Base-by-base conservation (phyloP, 2,888 invertebrate genomes). In the Eudemis profundana region DNA sequence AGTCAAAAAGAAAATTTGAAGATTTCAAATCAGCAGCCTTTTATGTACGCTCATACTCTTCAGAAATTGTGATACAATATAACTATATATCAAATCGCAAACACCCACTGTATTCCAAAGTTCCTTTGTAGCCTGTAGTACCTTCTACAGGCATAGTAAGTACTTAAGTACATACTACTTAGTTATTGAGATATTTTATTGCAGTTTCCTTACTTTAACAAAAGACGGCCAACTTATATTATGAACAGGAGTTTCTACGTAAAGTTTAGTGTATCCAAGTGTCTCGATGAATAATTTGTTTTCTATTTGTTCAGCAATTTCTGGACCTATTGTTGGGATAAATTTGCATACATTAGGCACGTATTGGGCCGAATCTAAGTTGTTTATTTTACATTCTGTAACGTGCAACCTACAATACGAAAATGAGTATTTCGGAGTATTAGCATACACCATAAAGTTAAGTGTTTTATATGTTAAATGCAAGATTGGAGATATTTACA, bases 181-280 rank as follows among this genome's bases (percentile, higher is more conserved):
- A n/a, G n/a, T n/a, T n/a, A n/a, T n/a, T n/a, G n/a, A n/a, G n/a
- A 23, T 23, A 23, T 23, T 23, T 23, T 23, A 4, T 23, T 23
- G 5, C 5, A 23, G 3, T 23, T 23, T 23, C 3, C n/a, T n/a
- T n/a, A n/a, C n/a, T n/a, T 19, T 3, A 46, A 38, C 61, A 53
- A 36, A 53, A 44, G 27, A 47, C 57, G 23, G 5, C 23, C 23
- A 5, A 5, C 23, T 23, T 23, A 3, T 23, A n/a, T n/a, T n/a
- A n/a, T n/a, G n/a, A n/a, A n/a, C n/a, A n/a, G n/a, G n/a, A n/a
- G n/a, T n/a, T n/a, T n/a, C n/a, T n/a, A n/a, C n/a, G n/a, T n/a
- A n/a, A n/a, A n/a, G n/a, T n/a, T 8, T 17, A 12, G 56, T 56
- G 54, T 62, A 54, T 27, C 21, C 64, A 63, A 49, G 54, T 63